Evolutionary conservation across 2,888 invertebrate genomes (phyloP).

Genomic region (Antheraea yamamai): DNA sequence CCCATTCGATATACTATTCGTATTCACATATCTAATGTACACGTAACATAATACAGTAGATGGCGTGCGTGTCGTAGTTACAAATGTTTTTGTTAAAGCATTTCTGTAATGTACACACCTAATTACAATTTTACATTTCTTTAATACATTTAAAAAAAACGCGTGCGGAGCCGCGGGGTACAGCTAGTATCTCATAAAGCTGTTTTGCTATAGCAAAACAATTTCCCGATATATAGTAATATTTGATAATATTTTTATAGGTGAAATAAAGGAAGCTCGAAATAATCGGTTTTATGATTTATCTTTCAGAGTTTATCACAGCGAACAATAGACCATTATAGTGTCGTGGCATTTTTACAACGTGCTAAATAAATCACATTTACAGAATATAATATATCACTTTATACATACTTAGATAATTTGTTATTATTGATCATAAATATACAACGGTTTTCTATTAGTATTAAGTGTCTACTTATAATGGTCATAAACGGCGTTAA

Average conservation of each 20-base stretch:
- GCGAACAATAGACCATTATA: slow-evolving; percentile 5
- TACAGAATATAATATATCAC: not conserved
- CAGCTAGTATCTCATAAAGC: too few relatives aligned
- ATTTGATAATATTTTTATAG: not conserved
- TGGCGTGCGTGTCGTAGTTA: too few relatives aligned
- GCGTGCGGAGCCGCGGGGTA: too few relatives aligned
- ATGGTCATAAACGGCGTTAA: not conserved
- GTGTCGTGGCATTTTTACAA: not conserved
- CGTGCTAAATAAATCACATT: not conserved
- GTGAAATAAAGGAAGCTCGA: not conserved
- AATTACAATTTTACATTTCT: too few relatives aligned
- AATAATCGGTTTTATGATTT: not conserved
- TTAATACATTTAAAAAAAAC: too few relatives aligned
- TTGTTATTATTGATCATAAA: not conserved
- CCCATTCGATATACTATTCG: too few relatives aligned
- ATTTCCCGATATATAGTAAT: not conserved
- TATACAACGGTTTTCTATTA: not conserved
- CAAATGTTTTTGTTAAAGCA: too few relatives aligned
- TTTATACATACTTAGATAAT: not conserved
- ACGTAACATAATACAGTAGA: too few relatives aligned
- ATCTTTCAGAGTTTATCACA: not conserved
- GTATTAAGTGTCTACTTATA: not conserved
- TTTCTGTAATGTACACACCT: too few relatives aligned
- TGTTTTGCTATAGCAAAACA: not conserved
- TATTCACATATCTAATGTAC: too few relatives aligned